Conservation (phyloP, 2,113 vertebrate genomes). For the Egretta garzetta region DNA sequence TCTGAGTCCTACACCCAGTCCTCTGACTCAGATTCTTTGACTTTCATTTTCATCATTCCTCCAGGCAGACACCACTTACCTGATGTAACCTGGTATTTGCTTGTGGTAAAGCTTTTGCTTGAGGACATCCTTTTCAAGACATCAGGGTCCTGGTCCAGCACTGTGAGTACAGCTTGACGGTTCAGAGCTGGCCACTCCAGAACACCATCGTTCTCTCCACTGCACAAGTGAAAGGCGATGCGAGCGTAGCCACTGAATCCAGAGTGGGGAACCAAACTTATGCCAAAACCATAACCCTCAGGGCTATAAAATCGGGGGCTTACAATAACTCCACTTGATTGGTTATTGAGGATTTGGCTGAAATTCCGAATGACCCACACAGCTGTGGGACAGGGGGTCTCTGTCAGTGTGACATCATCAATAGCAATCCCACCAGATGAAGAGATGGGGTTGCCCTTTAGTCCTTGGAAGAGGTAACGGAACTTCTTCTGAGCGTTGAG, state of each 20-base stretch:
- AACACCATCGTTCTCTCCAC: conserved; percentile 84
- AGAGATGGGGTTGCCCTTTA: conserved; percentile 70
- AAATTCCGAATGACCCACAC: conserved; percentile 87
- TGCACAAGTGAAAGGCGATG: conserved; percentile 84
- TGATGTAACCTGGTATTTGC: background rate
- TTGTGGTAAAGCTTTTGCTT: conserved; percentile 83
- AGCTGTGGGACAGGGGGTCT: conserved; percentile 82
- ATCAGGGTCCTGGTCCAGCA: conserved; percentile 89
- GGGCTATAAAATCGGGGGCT: conserved; percentile 88
- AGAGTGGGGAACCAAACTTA: conserved; percentile 72
- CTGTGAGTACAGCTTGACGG: conserved; percentile 81
- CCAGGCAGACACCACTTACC: background rate
- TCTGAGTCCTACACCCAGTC: background rate
- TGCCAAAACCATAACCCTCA: conserved; percentile 86
- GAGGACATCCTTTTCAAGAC: conserved; percentile 86
- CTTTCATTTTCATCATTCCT: background rate
- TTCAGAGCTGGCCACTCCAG: conserved; percentile 88
- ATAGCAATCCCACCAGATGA: conserved; percentile 84
- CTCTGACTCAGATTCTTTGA: background rate
- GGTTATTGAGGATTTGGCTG: conserved; percentile 74
- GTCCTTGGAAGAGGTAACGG: conserved; percentile 88
- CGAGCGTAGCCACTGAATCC: conserved; percentile 21
- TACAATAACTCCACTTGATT: background rate
- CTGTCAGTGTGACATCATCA: conserved; percentile 85
- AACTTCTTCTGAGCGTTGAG: conserved; percentile 84